These are phyloP conservation scores for Agriopis leucophaearia DNA, from an alignment of 2,888 invertebrate genomes.

Conservation along the genomic window DNA sequence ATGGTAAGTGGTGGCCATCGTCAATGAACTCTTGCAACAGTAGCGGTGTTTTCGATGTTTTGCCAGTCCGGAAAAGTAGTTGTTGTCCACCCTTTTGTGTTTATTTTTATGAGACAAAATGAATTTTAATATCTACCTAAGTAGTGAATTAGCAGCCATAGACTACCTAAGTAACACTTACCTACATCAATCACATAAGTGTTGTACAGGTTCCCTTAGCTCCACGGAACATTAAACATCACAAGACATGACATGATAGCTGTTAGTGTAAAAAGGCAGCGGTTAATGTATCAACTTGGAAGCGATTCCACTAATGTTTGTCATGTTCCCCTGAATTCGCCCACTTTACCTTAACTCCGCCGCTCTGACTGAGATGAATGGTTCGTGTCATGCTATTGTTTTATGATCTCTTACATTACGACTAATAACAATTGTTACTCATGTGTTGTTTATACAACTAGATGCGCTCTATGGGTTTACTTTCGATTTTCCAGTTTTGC, in stretches of 20 bases:
- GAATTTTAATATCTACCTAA: too few species aligned
- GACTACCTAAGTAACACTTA: too few species aligned
- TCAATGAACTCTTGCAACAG: too few species aligned
- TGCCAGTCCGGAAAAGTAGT: too few species aligned
- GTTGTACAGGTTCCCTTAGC: neutral
- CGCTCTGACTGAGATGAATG: conserved; percentile 75
- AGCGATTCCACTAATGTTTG: conserved; percentile 71
- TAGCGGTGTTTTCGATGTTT: too few species aligned
- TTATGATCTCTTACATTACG: conserved; percentile 40
- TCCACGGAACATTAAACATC: conserved; percentile 21
- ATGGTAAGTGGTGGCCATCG: too few species aligned
- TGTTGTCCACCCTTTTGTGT: too few species aligned
- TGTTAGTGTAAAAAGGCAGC: conserved; percentile 55
- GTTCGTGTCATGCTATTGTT: conserved; percentile 52
- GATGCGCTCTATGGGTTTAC: neutral
- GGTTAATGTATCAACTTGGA: conserved; percentile 72
- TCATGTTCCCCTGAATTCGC: conserved; percentile 50
- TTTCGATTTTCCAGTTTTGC: too few species aligned
- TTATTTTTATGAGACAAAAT: too few species aligned
- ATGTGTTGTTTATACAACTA: neutral
- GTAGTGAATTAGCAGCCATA: too few species aligned
- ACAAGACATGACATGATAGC: conserved; percentile 27
- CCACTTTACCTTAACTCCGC: conserved; percentile 64
- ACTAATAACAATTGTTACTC: neutral
- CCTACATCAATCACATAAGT: too few species aligned